Base-by-base conservation (phyloP, 2,113 vertebrate genomes). In the Nothoprocta pentlandii region DNA sequence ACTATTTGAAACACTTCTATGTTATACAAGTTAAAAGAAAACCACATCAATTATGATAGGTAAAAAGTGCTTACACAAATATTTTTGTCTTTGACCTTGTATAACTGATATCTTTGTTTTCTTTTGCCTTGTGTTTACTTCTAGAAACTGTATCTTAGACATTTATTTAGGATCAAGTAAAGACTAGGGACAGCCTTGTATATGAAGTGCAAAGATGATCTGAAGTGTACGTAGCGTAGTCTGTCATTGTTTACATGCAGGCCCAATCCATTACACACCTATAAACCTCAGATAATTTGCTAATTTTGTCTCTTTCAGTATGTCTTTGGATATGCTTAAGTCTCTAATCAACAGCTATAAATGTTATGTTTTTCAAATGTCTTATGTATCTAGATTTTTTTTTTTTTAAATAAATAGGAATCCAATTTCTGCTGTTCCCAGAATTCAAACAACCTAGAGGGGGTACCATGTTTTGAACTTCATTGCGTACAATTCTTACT, bases 401-500 rank as follows among this genome's bases (percentile, higher is more conserved):
- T 47, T 47, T 47, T 51, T 70, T 89, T 54, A 76, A 58, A 13
- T 64, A 62, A 63, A 46, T 69, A 91, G 69, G 70, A 87, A 80
- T 71, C 85, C 75, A 59, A 9, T 34, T 84, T 93, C 77, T 87
- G 21, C 63, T 96, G 11, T 96, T 94, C 96, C 91, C 90, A 91
- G 61, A 69, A 82, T 34, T 91, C 59, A 61, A 71, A 49, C 22
- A 70, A 2, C 12, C 6, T 82, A 39, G 80, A 51, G 41, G 82
- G 56, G 82, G 53, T 95, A 90, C 91, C 91, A 0, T 73, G 34
- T 93, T 96, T 97, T 96, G 74, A 92, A 94, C 76, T 89, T 96
- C 90, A 71, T 83, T 96, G 80, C 95, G 71, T 98, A 86, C 97
- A 95, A 16, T 98, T 98, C 93, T 98, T 95, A 97, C 97, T 97